A percentile compares a stretch with the other conserved stretches of the same genome.
Conservation (phyloP, 2,888 invertebrate genomes). For the Pomacea canaliculata region DNA sequence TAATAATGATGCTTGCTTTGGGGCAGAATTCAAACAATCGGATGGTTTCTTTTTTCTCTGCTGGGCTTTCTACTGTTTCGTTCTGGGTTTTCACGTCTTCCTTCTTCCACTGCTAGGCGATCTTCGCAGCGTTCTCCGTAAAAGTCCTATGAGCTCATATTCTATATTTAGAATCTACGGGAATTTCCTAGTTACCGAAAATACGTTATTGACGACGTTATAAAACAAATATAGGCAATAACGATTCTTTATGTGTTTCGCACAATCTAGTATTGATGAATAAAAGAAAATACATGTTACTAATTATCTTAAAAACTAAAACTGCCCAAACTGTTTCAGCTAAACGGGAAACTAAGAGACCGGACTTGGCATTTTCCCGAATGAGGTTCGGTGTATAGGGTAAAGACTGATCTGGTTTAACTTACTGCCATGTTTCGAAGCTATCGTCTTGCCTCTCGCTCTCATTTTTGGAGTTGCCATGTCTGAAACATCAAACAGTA, state of each 20-base stretch:
- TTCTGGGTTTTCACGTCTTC: neutral
- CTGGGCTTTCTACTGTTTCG: too few species aligned
- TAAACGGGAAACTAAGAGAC: conserved; percentile 2
- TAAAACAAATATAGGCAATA: neutral
- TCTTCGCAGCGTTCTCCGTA: neutral
- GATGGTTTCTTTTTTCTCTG: neutral
- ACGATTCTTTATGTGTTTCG: neutral
- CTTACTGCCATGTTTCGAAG: conserved; percentile 20
- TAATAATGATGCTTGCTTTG: too few species aligned
- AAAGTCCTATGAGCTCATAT: conserved; percentile 7
- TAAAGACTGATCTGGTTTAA: neutral
- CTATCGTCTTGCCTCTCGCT: conserved; percentile 4
- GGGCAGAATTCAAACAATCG: too few species aligned
- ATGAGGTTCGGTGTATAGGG: neutral
- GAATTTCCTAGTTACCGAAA: conserved; percentile 17
- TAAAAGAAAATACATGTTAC: neutral
- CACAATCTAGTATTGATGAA: neutral
- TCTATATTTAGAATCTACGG: conserved; percentile 21
- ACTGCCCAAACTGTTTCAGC: neutral
- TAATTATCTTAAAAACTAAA: neutral
- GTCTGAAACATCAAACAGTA: conserved; percentile 1
- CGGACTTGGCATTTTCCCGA: conserved; percentile 15
- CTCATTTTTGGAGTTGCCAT: conserved; percentile 19
- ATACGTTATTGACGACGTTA: neutral
- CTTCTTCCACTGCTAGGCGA: neutral